phyloP scores from a whole-genome alignment of 2,888 invertebrate species.

The Andrena hattorfiana region DNA sequence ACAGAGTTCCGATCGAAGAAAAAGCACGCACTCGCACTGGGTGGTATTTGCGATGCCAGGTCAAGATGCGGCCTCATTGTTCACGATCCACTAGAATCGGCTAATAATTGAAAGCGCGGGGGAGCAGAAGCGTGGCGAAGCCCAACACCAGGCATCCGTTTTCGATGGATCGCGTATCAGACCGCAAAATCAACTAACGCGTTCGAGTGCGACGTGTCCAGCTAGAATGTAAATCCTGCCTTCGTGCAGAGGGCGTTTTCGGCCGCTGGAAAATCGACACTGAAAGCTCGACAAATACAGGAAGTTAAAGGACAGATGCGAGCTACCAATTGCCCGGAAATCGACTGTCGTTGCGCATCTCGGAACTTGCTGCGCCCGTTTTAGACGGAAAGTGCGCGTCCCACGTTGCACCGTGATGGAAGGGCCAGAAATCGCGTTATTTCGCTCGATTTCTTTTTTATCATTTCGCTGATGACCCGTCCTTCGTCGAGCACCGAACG shows the following conservation, averaged over 20 bases:
- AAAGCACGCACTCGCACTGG: background rate
- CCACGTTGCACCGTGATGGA: background rate
- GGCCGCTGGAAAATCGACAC: constrained; percentile 45
- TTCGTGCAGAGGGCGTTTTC: constrained; percentile 30
- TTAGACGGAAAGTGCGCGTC: constrained; percentile 4
- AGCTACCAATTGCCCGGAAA: constrained; percentile 52
- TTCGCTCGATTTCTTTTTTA: background rate
- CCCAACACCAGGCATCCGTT: background rate
- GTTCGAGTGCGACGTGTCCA: constrained; percentile 20
- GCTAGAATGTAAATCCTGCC: constrained; percentile 56
- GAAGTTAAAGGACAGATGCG: constrained; percentile 52
- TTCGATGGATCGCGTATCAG: constrained; percentile 24
- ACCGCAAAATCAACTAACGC: constrained; percentile 50
- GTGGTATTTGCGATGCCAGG: background rate
- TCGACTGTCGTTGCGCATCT: constrained; percentile 33
- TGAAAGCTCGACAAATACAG: constrained; percentile 61
- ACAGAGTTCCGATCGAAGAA: background rate
- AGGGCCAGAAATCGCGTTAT: background rate
- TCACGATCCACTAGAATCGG: background rate
- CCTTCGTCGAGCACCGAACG: background rate
- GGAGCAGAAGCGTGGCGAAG: background rate
- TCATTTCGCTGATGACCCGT: background rate
- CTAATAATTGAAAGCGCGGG: constrained; percentile 1
- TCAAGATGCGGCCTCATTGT: constrained; percentile 6
- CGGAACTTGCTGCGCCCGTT: constrained; percentile 9